These are phyloP conservation scores for Acropternis orthonyx DNA, from an alignment of 2,797 vertebrate species.

Conservation along the genomic window DNA sequence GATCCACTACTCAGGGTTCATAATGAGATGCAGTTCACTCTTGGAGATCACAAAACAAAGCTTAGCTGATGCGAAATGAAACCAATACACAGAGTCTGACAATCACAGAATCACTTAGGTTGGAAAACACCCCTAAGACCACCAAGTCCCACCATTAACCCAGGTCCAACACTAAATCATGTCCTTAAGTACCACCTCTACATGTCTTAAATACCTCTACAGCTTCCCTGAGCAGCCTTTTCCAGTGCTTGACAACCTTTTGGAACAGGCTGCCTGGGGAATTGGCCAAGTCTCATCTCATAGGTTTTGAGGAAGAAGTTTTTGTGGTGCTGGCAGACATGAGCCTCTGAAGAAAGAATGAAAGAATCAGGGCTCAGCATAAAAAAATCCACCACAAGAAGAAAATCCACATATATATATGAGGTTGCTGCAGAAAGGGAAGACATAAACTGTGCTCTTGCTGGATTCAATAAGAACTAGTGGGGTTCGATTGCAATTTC, in stretches of 20 bases:
- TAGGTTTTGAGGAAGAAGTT: neutral
- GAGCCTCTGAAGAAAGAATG: neutral
- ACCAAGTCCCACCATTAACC: neutral
- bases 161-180: neutral
- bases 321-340: neutral
- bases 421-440: neutral
- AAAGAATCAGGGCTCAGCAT: neutral
- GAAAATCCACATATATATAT: neutral
- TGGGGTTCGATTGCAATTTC: neutral
- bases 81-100: neutral
- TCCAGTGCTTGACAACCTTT: neutral
- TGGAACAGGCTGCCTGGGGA: neutral
- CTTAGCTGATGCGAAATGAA: accelerated
- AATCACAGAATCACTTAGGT: neutral
- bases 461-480: neutral
- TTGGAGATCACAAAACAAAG: neutral
- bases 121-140: neutral
- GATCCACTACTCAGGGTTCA: neutral
- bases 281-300: neutral
- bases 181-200: neutral
- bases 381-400: neutral
- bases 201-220: neutral
- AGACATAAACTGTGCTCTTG: neutral
- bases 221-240: neutral
- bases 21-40: accelerated